Base-by-base conservation (phyloP, 1,140 invertebrate genomes). In the Danaus plexippus region DNA sequence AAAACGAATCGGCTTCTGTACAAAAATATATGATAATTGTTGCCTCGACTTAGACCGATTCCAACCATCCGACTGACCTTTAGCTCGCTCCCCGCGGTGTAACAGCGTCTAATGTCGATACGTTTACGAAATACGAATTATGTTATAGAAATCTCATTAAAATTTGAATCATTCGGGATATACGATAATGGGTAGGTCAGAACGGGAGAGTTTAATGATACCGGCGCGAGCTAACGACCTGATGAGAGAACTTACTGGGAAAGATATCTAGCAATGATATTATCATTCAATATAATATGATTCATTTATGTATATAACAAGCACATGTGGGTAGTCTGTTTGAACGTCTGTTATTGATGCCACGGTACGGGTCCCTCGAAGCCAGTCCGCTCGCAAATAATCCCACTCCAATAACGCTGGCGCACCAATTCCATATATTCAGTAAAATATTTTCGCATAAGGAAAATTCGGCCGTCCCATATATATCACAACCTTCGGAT, bases 181-280 rank as follows among this genome's bases (percentile, higher is more conserved):
- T 76, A 84, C 82, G 77, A 78, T 77, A 84, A 84, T 80, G 79
- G 75, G 80, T 77, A 73, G 67, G 67, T 68, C 71, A 77, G 76
- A 71, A 78, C 75, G 71, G 71, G 74, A 73, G 69, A 79, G 84
- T 83, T 85, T 86, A 85, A 86, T 84, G 84, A 84, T n/a, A n/a
- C n/a, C n/a, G n/a, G n/a, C n/a, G n/a, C n/a, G n/a, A n/a, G n/a
- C n/a, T n/a, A 81, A 73, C 73, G 64, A 62, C 66, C 64, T 63
- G 76, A 32, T 32, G 7, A 32, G 7, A 32, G 0, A 15, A 15
- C 15, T 15, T 15, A 1, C 15, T 15, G 15, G 15, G 15, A 1
- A 15, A 15, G 15, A 15, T 15, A 15, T 15, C 15, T 15, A 32
- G 22, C 0, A 6, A 32, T 32, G 7, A 7, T 32, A 32, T 32